Conservation (phyloP, 2,888 invertebrate species). For the Sphaerophoria rueppellii region DNA sequence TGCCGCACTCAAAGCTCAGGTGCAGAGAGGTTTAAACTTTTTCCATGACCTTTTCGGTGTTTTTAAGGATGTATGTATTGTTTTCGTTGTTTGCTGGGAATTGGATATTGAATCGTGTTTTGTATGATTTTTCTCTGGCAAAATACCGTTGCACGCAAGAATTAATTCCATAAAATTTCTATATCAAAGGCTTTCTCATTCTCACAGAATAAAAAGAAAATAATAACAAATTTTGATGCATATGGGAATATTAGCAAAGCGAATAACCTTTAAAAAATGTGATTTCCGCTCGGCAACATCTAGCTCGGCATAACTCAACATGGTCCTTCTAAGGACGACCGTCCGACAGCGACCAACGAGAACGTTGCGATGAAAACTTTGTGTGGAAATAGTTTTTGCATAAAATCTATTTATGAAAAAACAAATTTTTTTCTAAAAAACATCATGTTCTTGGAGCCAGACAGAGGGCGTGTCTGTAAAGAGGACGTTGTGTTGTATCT, state of each 20-base stretch:
- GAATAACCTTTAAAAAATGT: slow-evolving; percentile 65
- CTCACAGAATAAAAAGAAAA: not conserved
- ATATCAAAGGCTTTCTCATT: slow-evolving; percentile 37
- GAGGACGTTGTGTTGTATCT: slow-evolving; percentile 23
- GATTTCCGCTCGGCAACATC: slow-evolving; percentile 38
- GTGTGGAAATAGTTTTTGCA: slow-evolving; percentile 49
- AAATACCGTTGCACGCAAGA: slow-evolving; percentile 49
- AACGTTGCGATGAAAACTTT: slow-evolving; percentile 27
- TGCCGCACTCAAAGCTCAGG: slow-evolving; percentile 34
- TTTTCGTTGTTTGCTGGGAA: slow-evolving; percentile 7
- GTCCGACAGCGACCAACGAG: no score
- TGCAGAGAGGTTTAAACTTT: slow-evolving; percentile 37
- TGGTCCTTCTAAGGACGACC: slow-evolving; percentile 45
- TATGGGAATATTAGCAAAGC: slow-evolving; percentile 54
- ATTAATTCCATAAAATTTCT: slow-evolving; percentile 55
- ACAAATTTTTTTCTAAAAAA: slow-evolving; percentile 58
- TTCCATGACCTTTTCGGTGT: slow-evolving; percentile 51
- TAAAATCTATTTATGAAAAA: slow-evolving; percentile 33
- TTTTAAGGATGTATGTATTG: slow-evolving; percentile 1
- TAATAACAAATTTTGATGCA: slow-evolving; percentile 13
- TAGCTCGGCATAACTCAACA: slow-evolving; percentile 26
- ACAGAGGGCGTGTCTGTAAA: slow-evolving; percentile 58
- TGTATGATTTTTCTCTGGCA: slow-evolving; percentile 1
- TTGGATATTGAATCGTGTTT: slow-evolving; percentile 45
- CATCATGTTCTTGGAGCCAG: slow-evolving; percentile 50